Conservation (phyloP, 2,888 invertebrate genomes). For the Plebejus argus region DNA sequence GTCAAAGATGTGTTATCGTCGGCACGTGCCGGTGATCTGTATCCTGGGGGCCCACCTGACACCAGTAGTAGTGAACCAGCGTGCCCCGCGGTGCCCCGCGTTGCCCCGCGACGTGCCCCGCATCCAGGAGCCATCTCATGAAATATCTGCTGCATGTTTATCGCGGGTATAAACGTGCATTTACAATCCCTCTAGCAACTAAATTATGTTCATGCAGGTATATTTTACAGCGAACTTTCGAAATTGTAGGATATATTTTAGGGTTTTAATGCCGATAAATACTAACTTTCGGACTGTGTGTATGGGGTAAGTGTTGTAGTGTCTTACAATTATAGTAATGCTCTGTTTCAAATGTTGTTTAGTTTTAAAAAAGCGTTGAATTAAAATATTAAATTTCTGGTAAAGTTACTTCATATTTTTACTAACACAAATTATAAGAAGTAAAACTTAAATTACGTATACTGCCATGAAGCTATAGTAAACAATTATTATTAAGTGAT, state of each 20-base stretch:
- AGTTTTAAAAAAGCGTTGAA: not conserved
- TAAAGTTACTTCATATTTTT: too few relatives aligned
- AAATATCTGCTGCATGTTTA: constrained; percentile 45
- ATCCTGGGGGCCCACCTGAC: constrained; percentile 59
- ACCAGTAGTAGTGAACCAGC: constrained; percentile 48
- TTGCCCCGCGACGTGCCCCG: constrained; percentile 55
- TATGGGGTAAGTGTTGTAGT: not conserved
- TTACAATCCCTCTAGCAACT: constrained; percentile 39
- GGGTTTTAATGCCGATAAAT: not conserved
- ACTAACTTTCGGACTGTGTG: constrained; percentile 4
- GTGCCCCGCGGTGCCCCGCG: constrained; percentile 10
- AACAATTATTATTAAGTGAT: too few relatives aligned
- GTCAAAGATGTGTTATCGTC: constrained; percentile 29
- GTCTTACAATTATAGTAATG: not conserved
- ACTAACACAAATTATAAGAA: too few relatives aligned
- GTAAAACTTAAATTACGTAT: too few relatives aligned
- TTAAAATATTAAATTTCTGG: too few relatives aligned
- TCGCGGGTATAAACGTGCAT: constrained; percentile 49
- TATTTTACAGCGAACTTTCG: constrained; percentile 9
- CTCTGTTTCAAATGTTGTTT: not conserved
- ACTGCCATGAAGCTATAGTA: too few relatives aligned
- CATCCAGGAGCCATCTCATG: constrained; percentile 47
- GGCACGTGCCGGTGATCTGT: constrained; percentile 67
- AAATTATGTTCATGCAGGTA: constrained; percentile 19
- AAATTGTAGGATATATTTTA: constrained; percentile 16